Percentiles rank a stretch among this genome's conserved stretches.
phyloP scores from a whole-genome alignment of 2,888 invertebrate species.

The Drosophila kuntzei region DNA sequence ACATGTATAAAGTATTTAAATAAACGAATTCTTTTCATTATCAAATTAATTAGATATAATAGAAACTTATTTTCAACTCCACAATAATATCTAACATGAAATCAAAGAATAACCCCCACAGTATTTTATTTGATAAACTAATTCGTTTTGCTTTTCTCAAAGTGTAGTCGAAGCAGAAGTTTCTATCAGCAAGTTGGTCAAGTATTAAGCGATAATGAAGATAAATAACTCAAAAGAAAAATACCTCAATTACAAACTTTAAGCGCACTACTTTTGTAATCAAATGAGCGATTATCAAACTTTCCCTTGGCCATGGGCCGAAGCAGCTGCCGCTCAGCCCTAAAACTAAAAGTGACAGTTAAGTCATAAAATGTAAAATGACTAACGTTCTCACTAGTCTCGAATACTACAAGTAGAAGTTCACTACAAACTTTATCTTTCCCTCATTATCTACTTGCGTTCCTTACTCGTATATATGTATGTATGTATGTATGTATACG shows the following conservation, averaged over 20 bases:
- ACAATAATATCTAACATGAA: background rate
- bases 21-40: too few relatives aligned
- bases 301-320: constrained; percentile 46
- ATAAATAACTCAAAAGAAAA: constrained; percentile 74
- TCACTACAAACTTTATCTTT: constrained; percentile 23
- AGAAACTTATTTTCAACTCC: background rate
- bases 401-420: background rate
- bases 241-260: constrained; percentile 77
- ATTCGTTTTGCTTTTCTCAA: constrained; percentile 10
- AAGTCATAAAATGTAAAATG: constrained; percentile 60
- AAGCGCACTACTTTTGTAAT: constrained; percentile 72
- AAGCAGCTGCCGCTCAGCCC: constrained; percentile 45
- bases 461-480: background rate
- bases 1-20: too few relatives aligned
- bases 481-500: too few relatives aligned
- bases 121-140: too few relatives aligned
- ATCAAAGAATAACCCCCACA: background rate
- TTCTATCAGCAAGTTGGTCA: constrained; percentile 47
- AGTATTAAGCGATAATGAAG: constrained; percentile 78
- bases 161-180: constrained; percentile 26
- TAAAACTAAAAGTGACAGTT: constrained; percentile 51
- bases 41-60: too few relatives aligned
- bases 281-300: constrained; percentile 79
- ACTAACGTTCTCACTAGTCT: constrained; percentile 24
- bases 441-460: constrained; percentile 25